phyloP scores from a whole-genome alignment of 2,888 invertebrate species.

The Volucella inanis region DNA sequence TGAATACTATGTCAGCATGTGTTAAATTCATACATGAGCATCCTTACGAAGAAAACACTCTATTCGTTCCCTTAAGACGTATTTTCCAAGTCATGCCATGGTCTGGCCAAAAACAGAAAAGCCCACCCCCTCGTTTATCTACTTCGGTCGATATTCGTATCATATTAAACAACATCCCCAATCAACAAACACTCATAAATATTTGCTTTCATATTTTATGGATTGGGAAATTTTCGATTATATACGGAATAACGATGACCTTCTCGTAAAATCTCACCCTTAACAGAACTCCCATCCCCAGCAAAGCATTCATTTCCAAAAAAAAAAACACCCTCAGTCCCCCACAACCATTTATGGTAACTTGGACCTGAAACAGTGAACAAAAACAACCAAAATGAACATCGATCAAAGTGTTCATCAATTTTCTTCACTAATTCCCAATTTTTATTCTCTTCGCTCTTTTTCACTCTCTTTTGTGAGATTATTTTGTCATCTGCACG shows the following conservation, averaged over 20 bases:
- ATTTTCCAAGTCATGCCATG: not conserved
- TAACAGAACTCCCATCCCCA: not conserved
- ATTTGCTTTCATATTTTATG: slow-evolving; percentile 64
- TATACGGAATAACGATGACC: slow-evolving; percentile 62
- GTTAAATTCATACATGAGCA: not conserved
- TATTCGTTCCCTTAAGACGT: not conserved
- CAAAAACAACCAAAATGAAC: slow-evolving; percentile 34
- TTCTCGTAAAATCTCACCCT: slow-evolving; percentile 24
- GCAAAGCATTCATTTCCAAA: not conserved
- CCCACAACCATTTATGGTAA: not conserved
- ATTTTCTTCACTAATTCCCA: slow-evolving; percentile 65
- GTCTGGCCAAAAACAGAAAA: not conserved
- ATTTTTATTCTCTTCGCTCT: slow-evolving; percentile 57
- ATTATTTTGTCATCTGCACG: slow-evolving; percentile 59
- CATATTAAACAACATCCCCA: slow-evolving; percentile 45
- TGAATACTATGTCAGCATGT: not conserved
- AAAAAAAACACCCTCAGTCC: not conserved
- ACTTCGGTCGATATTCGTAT: not conserved
- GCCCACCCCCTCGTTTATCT: not conserved
- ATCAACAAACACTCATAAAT: slow-evolving; percentile 65
- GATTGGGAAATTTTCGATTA: slow-evolving; percentile 60
- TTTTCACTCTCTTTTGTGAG: slow-evolving; percentile 20
- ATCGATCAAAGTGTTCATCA: slow-evolving; percentile 71
- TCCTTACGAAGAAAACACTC: too few relatives aligned
- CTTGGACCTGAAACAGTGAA: not conserved